Evolutionary conservation across 2,888 invertebrate genomes (phyloP), one percentile per base, ranked within the genome.

Genomic region (Dasypolia templi): DNA sequence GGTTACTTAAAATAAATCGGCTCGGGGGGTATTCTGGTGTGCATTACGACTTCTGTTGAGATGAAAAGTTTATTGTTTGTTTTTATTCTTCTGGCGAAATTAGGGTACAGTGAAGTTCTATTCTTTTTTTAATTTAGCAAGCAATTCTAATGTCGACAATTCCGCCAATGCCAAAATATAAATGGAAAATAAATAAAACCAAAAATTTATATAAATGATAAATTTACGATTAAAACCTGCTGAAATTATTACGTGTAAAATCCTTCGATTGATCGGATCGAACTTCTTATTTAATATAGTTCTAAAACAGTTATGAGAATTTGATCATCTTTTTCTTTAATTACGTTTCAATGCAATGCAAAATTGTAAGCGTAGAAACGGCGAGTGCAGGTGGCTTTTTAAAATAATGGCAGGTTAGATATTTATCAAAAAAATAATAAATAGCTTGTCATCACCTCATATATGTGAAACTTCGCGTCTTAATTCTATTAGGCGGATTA

Each of bases 1-100:
- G 96, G 95, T 94, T 95, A 92, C 91, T 92, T 94, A 94, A 94
- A 96, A 95, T 95, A 94, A 94, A 93, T 89, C 73, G 63, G 73
- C 56, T 79, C 35, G 84, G 71, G 76, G 89, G 65, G 63, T 94
- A 95, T 94, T 94, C 93, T 91, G 87, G 82, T 80, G 35, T 62
- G 39, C 59, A 39, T 39, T 39, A 39, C 9, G 62, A 62, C 53
- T 69, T 77, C 72, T 53, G 7, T 26, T n/a, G 63, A 46, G 14
- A 35, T 1, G 9, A 32, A 67, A 64, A 49, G 3, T 26, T 46
- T 3, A 0, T 67, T 67, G 19, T 61, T 59, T 22, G 17, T n/a
- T 44, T 58, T 29, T 1, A 17, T 22, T 58, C 0, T 22, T 42
- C 5, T 14, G 1, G 14, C 0, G 6, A 29, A n/a, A n/a, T 42